Evolutionary conservation across 2,888 invertebrate species (phyloP).

Genomic region (Sturmia bella): DNA sequence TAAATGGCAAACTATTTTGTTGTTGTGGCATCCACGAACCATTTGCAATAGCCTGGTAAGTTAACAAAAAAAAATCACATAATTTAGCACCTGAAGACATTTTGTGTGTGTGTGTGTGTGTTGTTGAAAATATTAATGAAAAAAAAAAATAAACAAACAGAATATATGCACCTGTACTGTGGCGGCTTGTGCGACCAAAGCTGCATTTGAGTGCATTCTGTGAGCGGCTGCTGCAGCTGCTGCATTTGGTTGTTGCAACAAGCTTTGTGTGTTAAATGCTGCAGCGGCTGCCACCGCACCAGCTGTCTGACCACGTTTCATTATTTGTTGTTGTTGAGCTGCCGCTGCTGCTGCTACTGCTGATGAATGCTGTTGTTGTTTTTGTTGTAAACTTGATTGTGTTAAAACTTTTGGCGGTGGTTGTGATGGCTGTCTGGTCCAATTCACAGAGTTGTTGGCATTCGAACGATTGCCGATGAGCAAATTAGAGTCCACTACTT

Average conservation of each 20-base stretch:
- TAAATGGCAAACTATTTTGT: constrained; percentile 77
- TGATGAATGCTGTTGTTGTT: constrained; percentile 72
- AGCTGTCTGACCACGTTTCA: constrained; percentile 76
- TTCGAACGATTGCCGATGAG: constrained; percentile 87
- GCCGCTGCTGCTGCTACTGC: constrained; percentile 74
- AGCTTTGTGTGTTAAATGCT: constrained; percentile 80
- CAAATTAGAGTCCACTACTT: constrained; percentile 91
- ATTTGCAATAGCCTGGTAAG: constrained; percentile 74
- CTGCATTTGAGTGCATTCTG: constrained; percentile 74
- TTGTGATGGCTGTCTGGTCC: constrained; percentile 90
- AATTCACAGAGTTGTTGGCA: constrained; percentile 85
- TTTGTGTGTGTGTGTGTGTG: no score
- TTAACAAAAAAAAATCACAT: constrained; percentile 33
- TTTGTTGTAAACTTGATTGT: constrained; percentile 77
- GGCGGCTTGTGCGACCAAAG: constrained; percentile 80
- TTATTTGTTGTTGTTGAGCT: constrained; percentile 74
- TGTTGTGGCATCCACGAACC: constrained; percentile 79
- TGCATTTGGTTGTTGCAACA: constrained; percentile 76
- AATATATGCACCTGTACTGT: constrained; percentile 77
- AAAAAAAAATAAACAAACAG: constrained; percentile 4
- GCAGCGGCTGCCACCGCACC: constrained; percentile 76
- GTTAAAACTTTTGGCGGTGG: constrained; percentile 84
- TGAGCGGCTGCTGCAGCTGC: constrained; percentile 70
- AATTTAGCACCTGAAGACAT: constrained; percentile 26
- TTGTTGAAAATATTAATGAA: background rate